These are phyloP conservation scores for Hermetia illucens DNA, from an alignment of 1,140 invertebrate genomes.

Conservation along the genomic window DNA sequence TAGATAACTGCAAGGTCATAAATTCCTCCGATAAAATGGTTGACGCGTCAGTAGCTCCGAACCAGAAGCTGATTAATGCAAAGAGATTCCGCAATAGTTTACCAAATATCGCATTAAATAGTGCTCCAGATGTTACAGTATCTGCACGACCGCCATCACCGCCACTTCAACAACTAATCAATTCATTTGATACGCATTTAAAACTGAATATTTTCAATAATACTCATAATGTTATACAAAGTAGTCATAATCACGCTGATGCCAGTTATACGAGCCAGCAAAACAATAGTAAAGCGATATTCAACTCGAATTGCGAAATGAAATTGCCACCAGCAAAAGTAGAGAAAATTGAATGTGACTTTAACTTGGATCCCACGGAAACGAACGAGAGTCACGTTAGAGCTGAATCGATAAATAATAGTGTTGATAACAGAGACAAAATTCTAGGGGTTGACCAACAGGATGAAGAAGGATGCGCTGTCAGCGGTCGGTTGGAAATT, in stretches of 20 bases:
- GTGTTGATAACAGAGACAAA: conserved; percentile 7
- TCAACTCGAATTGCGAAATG: background rate
- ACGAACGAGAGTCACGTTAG: too few species aligned
- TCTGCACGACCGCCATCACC: too few species aligned
- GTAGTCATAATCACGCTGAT: background rate
- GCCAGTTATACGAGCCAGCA: background rate
- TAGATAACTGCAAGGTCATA: too few species aligned
- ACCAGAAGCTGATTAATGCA: background rate
- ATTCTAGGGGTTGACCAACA: conserved; percentile 11
- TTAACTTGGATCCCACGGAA: too few species aligned
- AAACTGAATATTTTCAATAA: too few species aligned
- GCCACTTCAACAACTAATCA: conserved; percentile 20
- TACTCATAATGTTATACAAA: background rate
- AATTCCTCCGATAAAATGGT: conserved; percentile 12
- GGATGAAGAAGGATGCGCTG: conserved; percentile 39
- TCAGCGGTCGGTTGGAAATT: conserved; percentile 69
- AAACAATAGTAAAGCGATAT: background rate
- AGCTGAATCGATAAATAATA: too few species aligned
- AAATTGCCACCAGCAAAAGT: conserved; percentile 12
- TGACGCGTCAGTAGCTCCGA: too few species aligned
- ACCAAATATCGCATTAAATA: conserved; percentile 19
- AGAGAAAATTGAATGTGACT: too few species aligned
- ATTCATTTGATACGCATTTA: background rate
- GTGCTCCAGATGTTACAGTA: conserved; percentile 26
- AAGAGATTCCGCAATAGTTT: conserved; percentile 19